Conservation (phyloP, 2,113 vertebrate species). For the Heterotis niloticus region DNA sequence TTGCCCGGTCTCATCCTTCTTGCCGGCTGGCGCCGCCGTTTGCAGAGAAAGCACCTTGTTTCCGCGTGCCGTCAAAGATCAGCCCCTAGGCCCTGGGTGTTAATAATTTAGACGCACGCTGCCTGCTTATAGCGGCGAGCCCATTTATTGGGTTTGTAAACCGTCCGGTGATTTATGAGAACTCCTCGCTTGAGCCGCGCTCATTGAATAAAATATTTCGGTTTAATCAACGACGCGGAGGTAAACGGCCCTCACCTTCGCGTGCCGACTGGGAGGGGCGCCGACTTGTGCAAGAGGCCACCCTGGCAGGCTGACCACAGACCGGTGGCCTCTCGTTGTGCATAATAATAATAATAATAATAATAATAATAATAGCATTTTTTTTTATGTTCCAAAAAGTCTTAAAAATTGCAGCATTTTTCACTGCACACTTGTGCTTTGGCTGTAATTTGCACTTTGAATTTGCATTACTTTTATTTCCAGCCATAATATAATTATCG, state of each 20-base stretch:
- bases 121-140: constrained; percentile 90
- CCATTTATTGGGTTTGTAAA: constrained; percentile 98
- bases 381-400: no score
- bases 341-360: no score
- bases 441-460: no score
- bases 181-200: constrained; percentile 87
- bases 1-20: constrained; percentile 67
- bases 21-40: constrained; percentile 90
- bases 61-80: constrained; percentile 95
- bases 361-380: no score
- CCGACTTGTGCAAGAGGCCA: background rate
- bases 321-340: no score
- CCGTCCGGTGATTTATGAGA: constrained; percentile 94
- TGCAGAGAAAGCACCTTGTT: constrained; percentile 95
- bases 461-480: no score
- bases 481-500: no score
- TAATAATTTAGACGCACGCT: constrained; percentile 96
- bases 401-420: no score
- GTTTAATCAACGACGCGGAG: constrained; percentile 78
- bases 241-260: constrained; percentile 71
- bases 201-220: constrained; percentile 89
- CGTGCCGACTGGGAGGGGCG: constrained; percentile 49
- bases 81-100: constrained; percentile 89
- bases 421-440: no score
- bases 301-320: background rate